Evolutionary conservation across 2,888 invertebrate species (phyloP), one percentile per base, ranked within the genome.

Genomic region (Diachrysia chrysitis): DNA sequence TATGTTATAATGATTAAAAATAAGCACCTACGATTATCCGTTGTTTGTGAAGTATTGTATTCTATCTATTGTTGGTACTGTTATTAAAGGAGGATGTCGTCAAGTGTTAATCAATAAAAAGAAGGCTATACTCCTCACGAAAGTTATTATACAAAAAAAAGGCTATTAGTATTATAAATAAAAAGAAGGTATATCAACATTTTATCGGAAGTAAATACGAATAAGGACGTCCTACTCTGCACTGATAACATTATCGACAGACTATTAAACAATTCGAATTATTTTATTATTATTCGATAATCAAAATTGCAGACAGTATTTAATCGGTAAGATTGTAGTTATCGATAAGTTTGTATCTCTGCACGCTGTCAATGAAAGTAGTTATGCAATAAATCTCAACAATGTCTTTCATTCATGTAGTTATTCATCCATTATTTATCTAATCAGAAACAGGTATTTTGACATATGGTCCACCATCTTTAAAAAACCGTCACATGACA

Each of bases 231-330:
- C 0, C 58, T 10, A 7, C 35, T 17, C 25, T 55, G 57, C 71
- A 71, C 48, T 54, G 58, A 71, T 55, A 71, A 32, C 17, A 16
- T 35, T 71, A 72, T 71, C 61, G 16, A 53, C 21, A 53, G 7
- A 35, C 10, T n/a, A 10, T n/a, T 29, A 48, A 6, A 58, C 35
- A 58, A 69, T 58, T 58, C 23, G 12, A 19, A n/a, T 19, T 17
- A 62, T 32, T 10, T 54, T 35, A 55, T 48, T 25, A 32, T 32
- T 32, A 32, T 32, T 32, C 69, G 17, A 55, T 54, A 58, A 21
- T 37, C 25, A 16, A 9, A 56, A 57, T 29, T 58, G 56, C 16
- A n/a, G 46, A n/a, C 55, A n/a, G 32, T n/a, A 17, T 32, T 32
- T 55, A 29, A 19, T 51, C 21, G 19, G 21, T 51, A 21, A 21